Conservation (phyloP, 2,888 invertebrate genomes). For the Lasioglossum marginatum region DNA sequence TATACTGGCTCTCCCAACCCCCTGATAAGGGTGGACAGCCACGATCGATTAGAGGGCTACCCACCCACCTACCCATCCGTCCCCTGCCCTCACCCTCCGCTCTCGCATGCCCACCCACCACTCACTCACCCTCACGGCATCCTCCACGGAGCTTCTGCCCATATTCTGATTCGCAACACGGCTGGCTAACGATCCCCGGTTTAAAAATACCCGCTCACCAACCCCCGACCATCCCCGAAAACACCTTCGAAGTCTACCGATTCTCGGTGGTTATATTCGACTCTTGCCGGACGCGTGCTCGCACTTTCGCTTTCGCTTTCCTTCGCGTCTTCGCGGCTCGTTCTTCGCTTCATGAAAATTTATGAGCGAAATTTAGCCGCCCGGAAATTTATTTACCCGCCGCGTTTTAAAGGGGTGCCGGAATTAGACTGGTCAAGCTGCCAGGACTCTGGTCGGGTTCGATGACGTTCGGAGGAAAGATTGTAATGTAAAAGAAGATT, state of each 20-base stretch:
- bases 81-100: constrained; percentile 55
- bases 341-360: constrained; percentile 40
- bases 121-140: constrained; percentile 66
- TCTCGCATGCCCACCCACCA: constrained; percentile 59
- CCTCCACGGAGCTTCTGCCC: constrained; percentile 68
- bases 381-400: constrained; percentile 40
- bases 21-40: constrained; percentile 85
- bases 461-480: not conserved
- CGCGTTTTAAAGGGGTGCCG: not conserved
- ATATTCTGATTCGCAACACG: constrained; percentile 78
- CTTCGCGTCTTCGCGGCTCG: not conserved
- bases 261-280: constrained; percentile 31
- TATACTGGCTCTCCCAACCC: constrained; percentile 76
- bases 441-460: not conserved
- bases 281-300: constrained; percentile 32
- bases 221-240: not conserved
- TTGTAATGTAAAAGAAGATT: too few species aligned
- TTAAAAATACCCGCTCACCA: constrained; percentile 65
- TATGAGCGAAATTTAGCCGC: constrained; percentile 31
- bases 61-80: constrained; percentile 74
- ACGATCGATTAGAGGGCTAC: constrained; percentile 84
- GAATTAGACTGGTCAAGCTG: not conserved
- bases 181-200: constrained; percentile 74
- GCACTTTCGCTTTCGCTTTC: constrained; percentile 49
- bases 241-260: constrained; percentile 39